phyloP scores from a whole-genome alignment of 2,113 vertebrate genomes.

The Engystomops pustulosus region DNA sequence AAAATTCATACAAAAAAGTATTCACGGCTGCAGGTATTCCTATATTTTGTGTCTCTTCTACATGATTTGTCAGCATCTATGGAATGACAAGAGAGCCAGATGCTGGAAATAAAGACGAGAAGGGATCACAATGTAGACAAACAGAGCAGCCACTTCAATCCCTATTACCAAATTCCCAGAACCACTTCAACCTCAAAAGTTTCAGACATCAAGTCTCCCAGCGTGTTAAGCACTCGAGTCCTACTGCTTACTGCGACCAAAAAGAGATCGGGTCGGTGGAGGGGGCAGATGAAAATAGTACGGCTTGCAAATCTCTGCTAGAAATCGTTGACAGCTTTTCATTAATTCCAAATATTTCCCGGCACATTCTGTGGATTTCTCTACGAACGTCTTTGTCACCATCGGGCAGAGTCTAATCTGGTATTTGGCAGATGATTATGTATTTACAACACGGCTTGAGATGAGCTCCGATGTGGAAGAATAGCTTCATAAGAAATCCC shows the following conservation, averaged over 20 bases:
- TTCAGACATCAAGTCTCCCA: conserved; percentile 40
- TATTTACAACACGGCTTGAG: conserved; percentile 55
- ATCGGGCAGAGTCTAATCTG: conserved; percentile 50
- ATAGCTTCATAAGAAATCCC: conserved; percentile 55
- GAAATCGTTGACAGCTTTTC: conserved; percentile 48
- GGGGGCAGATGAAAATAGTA: not conserved
- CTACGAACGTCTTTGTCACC: conserved; percentile 11
- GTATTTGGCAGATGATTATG: conserved; percentile 41
- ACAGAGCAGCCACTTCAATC: conserved; percentile 38
- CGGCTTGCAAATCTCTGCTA: conserved; percentile 39
- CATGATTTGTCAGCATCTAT: not conserved
- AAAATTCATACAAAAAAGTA: not conserved
- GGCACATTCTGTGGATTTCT: not conserved
- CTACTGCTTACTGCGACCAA: not conserved
- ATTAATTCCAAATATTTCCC: conserved; percentile 55
- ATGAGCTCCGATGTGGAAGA: conserved; percentile 56
- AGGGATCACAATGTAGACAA: conserved; percentile 51
- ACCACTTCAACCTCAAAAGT: conserved; percentile 42
- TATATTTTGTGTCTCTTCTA: not conserved
- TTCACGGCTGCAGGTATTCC: not conserved
- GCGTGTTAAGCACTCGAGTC: conserved; percentile 18
- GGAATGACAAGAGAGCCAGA: conserved; percentile 28
- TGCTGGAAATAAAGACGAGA: conserved; percentile 36
- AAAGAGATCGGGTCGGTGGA: not conserved
- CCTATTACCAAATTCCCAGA: conserved; percentile 47